These are phyloP conservation scores for Oeneis ivallda DNA, from an alignment of 2,888 invertebrate genomes.

Conservation along the genomic window DNA sequence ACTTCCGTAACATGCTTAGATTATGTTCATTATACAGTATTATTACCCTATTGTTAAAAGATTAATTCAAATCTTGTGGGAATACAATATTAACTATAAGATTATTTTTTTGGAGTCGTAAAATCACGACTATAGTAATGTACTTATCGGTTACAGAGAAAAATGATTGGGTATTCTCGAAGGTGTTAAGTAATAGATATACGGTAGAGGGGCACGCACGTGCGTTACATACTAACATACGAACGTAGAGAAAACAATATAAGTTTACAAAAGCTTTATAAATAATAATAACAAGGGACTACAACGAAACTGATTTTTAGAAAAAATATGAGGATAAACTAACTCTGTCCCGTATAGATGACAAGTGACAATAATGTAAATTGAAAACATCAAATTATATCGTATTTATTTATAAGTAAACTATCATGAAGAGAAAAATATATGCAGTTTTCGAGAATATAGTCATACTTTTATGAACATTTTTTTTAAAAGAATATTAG, in stretches of 20 bases:
- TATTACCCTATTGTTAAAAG: conserved; percentile 14
- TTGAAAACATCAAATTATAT: too few species aligned
- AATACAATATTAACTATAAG: conserved; percentile 3
- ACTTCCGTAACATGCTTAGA: conserved; percentile 8
- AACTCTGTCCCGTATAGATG: too few species aligned
- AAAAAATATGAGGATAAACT: too few species aligned
- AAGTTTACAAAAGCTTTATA: neutral
- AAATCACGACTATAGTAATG: conserved; percentile 21
- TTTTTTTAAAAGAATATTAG: too few species aligned
- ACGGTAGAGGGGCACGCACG: conserved; percentile 32
- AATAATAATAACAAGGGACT: neutral
- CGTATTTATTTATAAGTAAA: too few species aligned
- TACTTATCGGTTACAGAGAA: conserved; percentile 31
- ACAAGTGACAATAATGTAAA: too few species aligned
- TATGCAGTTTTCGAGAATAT: too few species aligned
- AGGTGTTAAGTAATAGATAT: conserved; percentile 39
- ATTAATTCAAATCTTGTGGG: conserved; percentile 15
- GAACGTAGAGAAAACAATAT: conserved; percentile 32
- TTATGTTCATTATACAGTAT: neutral
- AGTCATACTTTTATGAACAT: too few species aligned
- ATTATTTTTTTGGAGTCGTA: neutral
- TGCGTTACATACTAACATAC: conserved; percentile 29
- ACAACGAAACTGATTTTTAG: too few species aligned
- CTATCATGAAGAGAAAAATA: too few species aligned
- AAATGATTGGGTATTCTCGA: conserved; percentile 39